These are phyloP conservation scores for Ispidina picta DNA, from an alignment of 2,797 vertebrate species.

Conservation along the genomic window DNA sequence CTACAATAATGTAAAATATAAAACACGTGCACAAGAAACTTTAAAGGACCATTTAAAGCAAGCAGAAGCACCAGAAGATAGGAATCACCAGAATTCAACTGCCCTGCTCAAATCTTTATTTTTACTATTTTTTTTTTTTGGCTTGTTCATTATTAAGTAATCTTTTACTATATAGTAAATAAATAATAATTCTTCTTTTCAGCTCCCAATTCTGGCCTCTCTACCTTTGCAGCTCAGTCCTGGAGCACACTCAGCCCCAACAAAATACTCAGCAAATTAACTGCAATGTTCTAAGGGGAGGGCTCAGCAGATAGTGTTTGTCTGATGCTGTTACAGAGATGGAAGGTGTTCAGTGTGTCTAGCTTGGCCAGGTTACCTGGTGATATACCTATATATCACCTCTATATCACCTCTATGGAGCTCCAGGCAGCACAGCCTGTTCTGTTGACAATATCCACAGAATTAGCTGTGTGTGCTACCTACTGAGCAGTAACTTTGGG, in stretches of 20 bases:
- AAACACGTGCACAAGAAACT: background rate
- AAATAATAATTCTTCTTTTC: background rate
- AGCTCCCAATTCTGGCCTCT: background rate
- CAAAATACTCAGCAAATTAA: background rate
- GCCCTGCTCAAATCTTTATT: background rate
- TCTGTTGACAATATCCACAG: background rate
- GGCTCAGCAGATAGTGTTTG: background rate
- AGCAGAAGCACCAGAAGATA: background rate
- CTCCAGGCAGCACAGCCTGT: background rate
- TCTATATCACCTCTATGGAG: background rate
- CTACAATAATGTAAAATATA: background rate
- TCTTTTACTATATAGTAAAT: background rate
- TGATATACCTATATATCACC: background rate
- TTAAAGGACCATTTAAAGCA: background rate
- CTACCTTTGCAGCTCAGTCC: background rate
- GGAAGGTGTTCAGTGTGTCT: background rate
- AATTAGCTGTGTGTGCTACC: background rate
- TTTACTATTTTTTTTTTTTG: background rate
- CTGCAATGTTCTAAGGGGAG: background rate
- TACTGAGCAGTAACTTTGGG: slow-evolving; percentile 9
- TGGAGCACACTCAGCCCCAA: background rate
- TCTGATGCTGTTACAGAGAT: background rate
- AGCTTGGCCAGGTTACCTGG: background rate
- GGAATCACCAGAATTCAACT: background rate
- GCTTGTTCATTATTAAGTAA: background rate